Evolutionary conservation across 2,888 invertebrate species (phyloP).

Genomic region (Serripes groenlandicus): DNA sequence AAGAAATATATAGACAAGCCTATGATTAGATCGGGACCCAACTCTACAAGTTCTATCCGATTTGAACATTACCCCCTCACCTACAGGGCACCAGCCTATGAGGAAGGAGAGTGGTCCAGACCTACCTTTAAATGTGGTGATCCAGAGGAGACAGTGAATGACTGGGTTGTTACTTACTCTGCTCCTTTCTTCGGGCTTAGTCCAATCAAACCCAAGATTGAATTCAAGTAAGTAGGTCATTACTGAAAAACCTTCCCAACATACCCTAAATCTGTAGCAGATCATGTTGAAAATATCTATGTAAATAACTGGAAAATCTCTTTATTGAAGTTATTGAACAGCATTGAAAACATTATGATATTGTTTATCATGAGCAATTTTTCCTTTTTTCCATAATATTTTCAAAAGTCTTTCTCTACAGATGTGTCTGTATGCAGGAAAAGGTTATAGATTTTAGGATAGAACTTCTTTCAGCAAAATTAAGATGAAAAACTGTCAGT

Average conservation of each 20-base stretch:
- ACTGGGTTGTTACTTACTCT: conserved; percentile 98
- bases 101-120: conserved; percentile 91
- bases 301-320: no score
- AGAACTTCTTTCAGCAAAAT: no score
- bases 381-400: no score
- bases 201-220: conserved; percentile 82
- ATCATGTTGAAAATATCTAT: no score
- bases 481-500: conserved; percentile 48
- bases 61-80: conserved; percentile 84
- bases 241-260: no score
- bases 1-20: conserved; percentile 97
- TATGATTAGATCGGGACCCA: conserved; percentile 93
- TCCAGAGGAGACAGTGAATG: conserved; percentile 88
- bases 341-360: no score
- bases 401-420: no score
- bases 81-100: conserved; percentile 88
- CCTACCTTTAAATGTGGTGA: conserved; percentile 96
- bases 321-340: no score
- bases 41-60: conserved; percentile 82
- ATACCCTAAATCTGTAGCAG: no score
- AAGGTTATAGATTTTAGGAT: no score
- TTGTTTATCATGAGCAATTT: no score
- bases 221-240: conserved; percentile 85
- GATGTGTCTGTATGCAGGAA: no score
- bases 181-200: conserved; percentile 96